phyloP scores from a whole-genome alignment of 2,888 invertebrate species.

The Archaeoteleia sp. region DNA sequence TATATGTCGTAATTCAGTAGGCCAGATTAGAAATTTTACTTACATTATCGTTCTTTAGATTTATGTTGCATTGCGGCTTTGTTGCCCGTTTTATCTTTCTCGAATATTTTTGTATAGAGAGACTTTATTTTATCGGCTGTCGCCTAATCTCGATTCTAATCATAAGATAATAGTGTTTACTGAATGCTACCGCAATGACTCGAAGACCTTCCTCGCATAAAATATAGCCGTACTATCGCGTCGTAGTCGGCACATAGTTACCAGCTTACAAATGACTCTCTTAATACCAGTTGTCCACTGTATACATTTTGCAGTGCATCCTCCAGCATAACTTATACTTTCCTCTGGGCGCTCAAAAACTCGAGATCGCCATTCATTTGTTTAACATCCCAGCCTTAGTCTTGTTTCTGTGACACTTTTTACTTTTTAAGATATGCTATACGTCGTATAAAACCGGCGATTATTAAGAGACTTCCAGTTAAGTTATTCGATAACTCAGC shows the following conservation, averaged over 20 bases:
- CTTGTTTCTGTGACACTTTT: slow-evolving; percentile 41
- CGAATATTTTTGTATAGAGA: no score
- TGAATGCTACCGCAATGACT: slow-evolving; percentile 40
- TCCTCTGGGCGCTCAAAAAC: slow-evolving; percentile 47
- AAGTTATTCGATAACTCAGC: slow-evolving; percentile 22
- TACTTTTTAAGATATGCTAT: slow-evolving; percentile 16
- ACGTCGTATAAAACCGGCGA: slow-evolving; percentile 35
- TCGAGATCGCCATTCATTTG: slow-evolving; percentile 23
- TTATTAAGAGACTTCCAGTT: slow-evolving; percentile 18
- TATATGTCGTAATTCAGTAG: no score
- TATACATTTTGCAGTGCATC: slow-evolving; percentile 63
- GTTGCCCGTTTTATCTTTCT: no score
- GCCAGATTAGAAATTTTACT: no score
- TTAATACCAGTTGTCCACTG: slow-evolving; percentile 63
- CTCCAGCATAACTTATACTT: slow-evolving; percentile 68
- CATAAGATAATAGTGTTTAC: slow-evolving; percentile 29
- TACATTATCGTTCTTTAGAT: no score
- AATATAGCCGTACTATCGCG: slow-evolving; percentile 60
- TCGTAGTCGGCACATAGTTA: slow-evolving; percentile 60
- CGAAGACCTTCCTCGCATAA: slow-evolving; percentile 56
- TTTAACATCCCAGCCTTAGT: slow-evolving; percentile 30
- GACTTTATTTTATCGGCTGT: slow-evolving; percentile 31
- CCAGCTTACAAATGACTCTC: slow-evolving; percentile 67
- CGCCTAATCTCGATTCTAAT: slow-evolving; percentile 35
- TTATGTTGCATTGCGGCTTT: no score